Evolutionary conservation across 2,113 vertebrate species (phyloP), one percentile per base, ranked within the genome.

Genomic region (Romanogobio albipinnatus): DNA sequence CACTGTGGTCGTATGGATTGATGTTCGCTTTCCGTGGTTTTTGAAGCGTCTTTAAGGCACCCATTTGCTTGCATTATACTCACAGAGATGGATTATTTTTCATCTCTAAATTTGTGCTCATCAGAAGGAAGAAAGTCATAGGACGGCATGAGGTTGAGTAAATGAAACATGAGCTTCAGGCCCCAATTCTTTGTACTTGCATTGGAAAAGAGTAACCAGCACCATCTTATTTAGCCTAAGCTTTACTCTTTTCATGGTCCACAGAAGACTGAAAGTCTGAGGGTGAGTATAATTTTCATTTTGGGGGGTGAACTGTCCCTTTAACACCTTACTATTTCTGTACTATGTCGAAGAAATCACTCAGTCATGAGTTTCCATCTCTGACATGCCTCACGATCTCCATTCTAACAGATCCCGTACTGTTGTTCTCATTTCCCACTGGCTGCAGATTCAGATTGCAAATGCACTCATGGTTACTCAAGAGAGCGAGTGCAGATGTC

Each of bases 401-500:
- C 71, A 14, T 84, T 45, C 64, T 53, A 45, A 47, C 70, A 83
- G 61, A 76, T 71, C 75, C 83, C 73, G 58, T 62, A 58, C 76
- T 87, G 73, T 61, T 75, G 71, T 77, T 71, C 84, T 78, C 73
- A 87, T 86, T 82, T 82, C 78, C 79, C 84, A 64, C 83, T 82
- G 64, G 75, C 64, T 81, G 62, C 84, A 76, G 76, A 66, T 87
- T 87, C 82, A 89, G 82, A 87, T 86, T 86, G 84, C 84, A 79
- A 86, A 76, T 79, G 78, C 85, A 86, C 78, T 84, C 88, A 74
- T 84, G 84, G 73, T 62, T 83, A 77, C 82, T 86, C 82, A 89
- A 78, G 77, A 79, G 81, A 68, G 73, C 39, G 8, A 39, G 73
- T 86, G 86, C 86, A 89, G 86, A 82, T 89, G 88, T 86, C 88